A percentile compares a stretch with the other conserved stretches of the same genome.
These are phyloP conservation scores for Cheilosia soror DNA, from an alignment of 2,888 invertebrate species.

Conservation along the genomic window DNA sequence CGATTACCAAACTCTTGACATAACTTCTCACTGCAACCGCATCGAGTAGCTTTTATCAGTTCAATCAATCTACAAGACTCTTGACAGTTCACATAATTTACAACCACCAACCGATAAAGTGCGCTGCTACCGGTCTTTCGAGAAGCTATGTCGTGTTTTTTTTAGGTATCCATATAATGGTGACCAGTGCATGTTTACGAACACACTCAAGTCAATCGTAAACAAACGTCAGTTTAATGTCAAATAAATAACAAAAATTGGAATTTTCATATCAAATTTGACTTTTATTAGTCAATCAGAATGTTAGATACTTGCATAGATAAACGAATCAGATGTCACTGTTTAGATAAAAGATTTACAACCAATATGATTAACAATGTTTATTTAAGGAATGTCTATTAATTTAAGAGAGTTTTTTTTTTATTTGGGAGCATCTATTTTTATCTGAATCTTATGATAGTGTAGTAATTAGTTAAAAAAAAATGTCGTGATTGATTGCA, in stretches of 20 bases:
- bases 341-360: constrained; percentile 16
- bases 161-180: neutral
- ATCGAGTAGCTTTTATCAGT: constrained; percentile 38
- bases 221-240: constrained; percentile 67
- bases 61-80: constrained; percentile 56
- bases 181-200: constrained; percentile 26
- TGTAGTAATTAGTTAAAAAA: constrained; percentile 31
- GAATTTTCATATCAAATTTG: constrained; percentile 59
- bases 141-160: constrained; percentile 18
- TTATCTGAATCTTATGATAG: neutral
- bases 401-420: neutral
- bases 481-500: constrained; percentile 33
- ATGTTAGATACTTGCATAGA: constrained; percentile 38
- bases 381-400: neutral
- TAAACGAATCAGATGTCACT: constrained; percentile 32
- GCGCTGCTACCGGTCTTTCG: constrained; percentile 67
- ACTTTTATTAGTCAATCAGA: constrained; percentile 55
- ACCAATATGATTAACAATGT: constrained; percentile 38
- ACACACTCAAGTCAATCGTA: constrained; percentile 38
- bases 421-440: neutral
- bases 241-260: constrained; percentile 59
- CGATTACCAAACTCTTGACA: constrained; percentile 42
- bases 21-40: constrained; percentile 20
- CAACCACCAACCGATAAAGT: constrained; percentile 38
- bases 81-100: constrained; percentile 70